Evolutionary conservation across 2,113 vertebrate genomes (phyloP).

Genomic region (Sander vitreus): DNA sequence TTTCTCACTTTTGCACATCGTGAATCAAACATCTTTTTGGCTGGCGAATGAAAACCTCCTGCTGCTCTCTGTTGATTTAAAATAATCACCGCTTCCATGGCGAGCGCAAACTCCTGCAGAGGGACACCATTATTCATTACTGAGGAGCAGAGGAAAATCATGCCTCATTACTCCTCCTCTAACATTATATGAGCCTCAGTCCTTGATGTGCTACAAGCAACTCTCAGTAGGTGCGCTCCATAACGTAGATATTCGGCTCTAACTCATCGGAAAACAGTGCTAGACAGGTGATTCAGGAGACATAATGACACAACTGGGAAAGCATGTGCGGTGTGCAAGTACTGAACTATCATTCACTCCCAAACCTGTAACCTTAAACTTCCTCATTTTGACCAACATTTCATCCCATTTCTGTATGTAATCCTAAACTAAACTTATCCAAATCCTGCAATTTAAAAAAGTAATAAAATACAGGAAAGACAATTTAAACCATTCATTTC

Average conservation of each 20-base stretch:
- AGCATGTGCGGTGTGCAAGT: constrained; percentile 4
- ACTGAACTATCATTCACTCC: constrained; percentile 1
- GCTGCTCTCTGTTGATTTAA: constrained; percentile 62
- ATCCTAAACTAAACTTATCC: background rate
- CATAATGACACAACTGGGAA: constrained; percentile 34
- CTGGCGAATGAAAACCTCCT: constrained; percentile 38
- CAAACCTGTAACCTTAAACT: background rate
- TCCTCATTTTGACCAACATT: background rate
- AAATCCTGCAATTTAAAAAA: constrained; percentile 11
- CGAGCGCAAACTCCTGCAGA: constrained; percentile 52
- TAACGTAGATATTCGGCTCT: constrained; percentile 51
- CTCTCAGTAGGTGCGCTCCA: constrained; percentile 48
- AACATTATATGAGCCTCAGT: constrained; percentile 57
- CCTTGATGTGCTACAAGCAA: constrained; percentile 54
- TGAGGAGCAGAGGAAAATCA: constrained; percentile 42
- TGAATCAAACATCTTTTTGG: constrained; percentile 56
- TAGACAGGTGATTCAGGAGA: constrained; percentile 52
- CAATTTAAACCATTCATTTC: background rate
- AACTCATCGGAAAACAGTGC: constrained; percentile 42
- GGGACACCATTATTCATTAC: constrained; percentile 67
- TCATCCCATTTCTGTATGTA: background rate
- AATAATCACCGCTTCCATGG: constrained; percentile 63
- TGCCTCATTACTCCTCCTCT: constrained; percentile 64
- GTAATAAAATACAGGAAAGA: background rate
- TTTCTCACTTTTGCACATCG: constrained; percentile 19